Conservation (phyloP, 1,140 invertebrate genomes). For the Lutraria rhynchaena region DNA sequence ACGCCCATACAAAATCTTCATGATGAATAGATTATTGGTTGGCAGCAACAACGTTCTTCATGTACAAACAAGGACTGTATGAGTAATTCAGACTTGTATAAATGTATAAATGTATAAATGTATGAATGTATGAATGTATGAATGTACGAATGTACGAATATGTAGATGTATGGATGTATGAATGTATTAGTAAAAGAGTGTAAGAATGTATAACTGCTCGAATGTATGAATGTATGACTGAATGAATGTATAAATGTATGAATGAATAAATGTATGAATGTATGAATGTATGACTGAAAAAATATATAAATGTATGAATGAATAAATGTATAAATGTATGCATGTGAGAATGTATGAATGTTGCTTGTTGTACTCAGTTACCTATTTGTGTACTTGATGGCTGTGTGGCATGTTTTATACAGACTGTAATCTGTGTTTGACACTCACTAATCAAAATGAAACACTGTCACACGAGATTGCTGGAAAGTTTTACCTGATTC, state of each 20-base stretch:
- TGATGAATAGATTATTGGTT: too few species aligned
- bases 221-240: neutral
- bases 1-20: too few species aligned
- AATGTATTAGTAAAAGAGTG: neutral
- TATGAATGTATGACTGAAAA: neutral
- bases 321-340: conserved; percentile 4
- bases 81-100: too few species aligned
- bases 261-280: neutral
- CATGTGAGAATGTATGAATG: neutral
- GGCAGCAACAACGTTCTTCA: too few species aligned
- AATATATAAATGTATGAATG: neutral
- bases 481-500: too few species aligned
- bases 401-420: too few species aligned
- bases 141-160: neutral
- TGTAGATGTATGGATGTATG: neutral
- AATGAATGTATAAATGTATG: neutral
- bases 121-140: neutral
- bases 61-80: too few species aligned
- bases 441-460: too few species aligned
- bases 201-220: neutral
- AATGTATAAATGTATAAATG: conserved; percentile 1
- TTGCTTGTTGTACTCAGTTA: too few species aligned
- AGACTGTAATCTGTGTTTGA: too few species aligned
- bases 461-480: too few species aligned
- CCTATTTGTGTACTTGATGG: too few species aligned